Conservation (phyloP, 2,797 vertebrate species). For the Coregonus suidteri region DNA sequence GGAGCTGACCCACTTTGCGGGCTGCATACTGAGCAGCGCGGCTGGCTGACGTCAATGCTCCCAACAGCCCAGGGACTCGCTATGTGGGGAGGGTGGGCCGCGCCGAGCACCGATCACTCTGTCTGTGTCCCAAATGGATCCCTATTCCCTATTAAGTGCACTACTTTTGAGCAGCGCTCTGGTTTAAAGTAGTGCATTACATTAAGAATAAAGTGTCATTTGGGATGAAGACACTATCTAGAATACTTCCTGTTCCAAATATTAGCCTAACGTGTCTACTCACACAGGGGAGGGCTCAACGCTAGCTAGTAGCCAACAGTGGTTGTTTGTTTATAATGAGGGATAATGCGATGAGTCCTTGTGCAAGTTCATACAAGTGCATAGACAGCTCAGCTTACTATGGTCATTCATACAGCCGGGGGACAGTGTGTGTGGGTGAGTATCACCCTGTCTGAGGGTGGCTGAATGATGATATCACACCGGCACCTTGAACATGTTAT, state of each 20-base stretch:
- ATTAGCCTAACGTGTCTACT: not conserved
- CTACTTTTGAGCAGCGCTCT: not conserved
- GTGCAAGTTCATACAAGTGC: not conserved
- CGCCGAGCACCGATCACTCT: conserved; percentile 31
- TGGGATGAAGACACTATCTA: not conserved
- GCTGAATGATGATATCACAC: not conserved
- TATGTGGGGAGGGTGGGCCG: not conserved
- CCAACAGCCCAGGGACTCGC: conserved; percentile 33
- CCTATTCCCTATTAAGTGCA: not conserved
- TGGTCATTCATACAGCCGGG: not conserved
- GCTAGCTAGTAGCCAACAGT: not conserved
- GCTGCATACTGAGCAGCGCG: conserved; percentile 76
- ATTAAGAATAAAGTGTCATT: not conserved
- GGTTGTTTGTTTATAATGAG: not conserved
- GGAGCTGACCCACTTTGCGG: conserved; percentile 82
- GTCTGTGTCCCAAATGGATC: not conserved
- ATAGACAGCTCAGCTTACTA: not conserved
- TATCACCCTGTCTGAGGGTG: not conserved
- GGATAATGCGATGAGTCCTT: not conserved
- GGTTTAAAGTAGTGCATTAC: not conserved
- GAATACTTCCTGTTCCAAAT: not conserved
- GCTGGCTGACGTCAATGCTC: conserved; percentile 79
- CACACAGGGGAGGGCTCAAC: not conserved
- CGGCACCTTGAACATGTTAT: not conserved
- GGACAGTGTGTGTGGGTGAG: not conserved